These are phyloP conservation scores for Nephrotoma flavescens DNA, from an alignment of 2,888 invertebrate genomes.

Conservation along the genomic window DNA sequence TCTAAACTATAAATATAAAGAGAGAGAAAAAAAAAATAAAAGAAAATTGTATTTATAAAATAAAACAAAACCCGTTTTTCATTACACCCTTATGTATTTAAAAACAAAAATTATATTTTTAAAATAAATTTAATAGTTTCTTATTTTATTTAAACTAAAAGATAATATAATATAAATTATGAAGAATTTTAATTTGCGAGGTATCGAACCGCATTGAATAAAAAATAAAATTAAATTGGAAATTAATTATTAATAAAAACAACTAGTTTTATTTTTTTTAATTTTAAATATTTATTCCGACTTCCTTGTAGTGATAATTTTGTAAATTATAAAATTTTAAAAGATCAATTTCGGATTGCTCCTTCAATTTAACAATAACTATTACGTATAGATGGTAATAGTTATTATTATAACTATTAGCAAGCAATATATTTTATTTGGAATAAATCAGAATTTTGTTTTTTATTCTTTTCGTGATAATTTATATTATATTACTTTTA, in stretches of 20 bases:
- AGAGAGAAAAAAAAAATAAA: background rate
- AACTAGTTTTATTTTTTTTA: too few relatives aligned
- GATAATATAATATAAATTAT: background rate
- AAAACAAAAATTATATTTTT: background rate
- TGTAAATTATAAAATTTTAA: too few relatives aligned
- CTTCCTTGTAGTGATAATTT: too few relatives aligned
- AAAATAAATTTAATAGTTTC: background rate
- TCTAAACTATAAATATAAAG: background rate
- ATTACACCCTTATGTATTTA: background rate
- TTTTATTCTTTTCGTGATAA: too few relatives aligned
- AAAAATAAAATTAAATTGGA: background rate
- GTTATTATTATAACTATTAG: too few relatives aligned
- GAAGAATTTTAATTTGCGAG: background rate
- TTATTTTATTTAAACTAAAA: background rate
- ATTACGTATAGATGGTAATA: too few relatives aligned
- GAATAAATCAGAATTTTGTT: too few relatives aligned
- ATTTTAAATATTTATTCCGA: too few relatives aligned
- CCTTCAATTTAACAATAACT: too few relatives aligned
- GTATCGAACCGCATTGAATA: background rate
- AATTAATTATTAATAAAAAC: background rate
- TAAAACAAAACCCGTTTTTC: background rate
- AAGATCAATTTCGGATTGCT: too few relatives aligned
- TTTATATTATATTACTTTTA: too few relatives aligned
- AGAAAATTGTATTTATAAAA: background rate
- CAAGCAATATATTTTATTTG: too few relatives aligned